Percentiles rank a stretch among this genome's conserved stretches.
phyloP scores from a whole-genome alignment of 2,113 vertebrate species.

The Thermophis baileyi region DNA sequence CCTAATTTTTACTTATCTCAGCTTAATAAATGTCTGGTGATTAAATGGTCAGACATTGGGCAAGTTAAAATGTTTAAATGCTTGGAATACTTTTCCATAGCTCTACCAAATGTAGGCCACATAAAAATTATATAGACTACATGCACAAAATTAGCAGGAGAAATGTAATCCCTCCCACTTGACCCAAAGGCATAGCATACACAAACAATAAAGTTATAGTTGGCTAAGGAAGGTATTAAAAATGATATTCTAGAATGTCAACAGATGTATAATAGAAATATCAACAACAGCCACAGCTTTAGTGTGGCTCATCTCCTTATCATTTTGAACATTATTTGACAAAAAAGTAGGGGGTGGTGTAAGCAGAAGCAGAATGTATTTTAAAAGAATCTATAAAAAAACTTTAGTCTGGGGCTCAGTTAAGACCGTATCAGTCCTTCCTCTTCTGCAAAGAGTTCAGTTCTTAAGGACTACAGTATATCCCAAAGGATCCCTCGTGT shows the following conservation, averaged over 20 bases:
- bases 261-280: too few relatives aligned
- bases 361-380: neutral
- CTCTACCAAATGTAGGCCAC: neutral
- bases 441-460: neutral
- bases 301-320: too few relatives aligned
- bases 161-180: neutral
- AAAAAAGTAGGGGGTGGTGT: neutral
- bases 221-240: neutral
- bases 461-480: neutral
- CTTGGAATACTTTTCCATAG: neutral
- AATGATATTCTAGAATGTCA: too few relatives aligned
- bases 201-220: neutral
- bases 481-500: neutral
- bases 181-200: neutral
- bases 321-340: neutral
- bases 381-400: neutral
- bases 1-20: neutral
- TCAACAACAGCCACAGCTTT: too few relatives aligned
- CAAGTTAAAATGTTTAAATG: neutral
- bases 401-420: neutral
- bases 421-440: neutral
- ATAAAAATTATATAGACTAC: neutral
- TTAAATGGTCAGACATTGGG: neutral
- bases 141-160: neutral
- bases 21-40: neutral